Evolutionary conservation across 2,113 vertebrate genomes (phyloP), one percentile per base, ranked within the genome.

Genomic region (Hystrix brachyura): DNA sequence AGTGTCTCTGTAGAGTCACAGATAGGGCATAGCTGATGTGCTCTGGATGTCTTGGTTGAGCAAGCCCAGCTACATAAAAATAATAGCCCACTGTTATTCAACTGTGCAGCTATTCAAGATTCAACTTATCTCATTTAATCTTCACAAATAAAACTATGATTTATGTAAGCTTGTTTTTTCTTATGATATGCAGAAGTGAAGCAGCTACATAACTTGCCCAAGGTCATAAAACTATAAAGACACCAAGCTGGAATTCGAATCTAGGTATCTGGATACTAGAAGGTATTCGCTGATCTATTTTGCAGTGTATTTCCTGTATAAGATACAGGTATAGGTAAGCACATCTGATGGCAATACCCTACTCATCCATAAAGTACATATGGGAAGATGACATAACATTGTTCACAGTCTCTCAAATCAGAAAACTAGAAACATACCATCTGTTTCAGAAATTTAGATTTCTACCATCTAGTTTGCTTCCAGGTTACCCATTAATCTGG

Each of bases 41-140:
- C 43, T n/a, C 57, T 84, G 34, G 14, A 91, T 91, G 46, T 13
- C 17, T 57, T 79, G 27, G 43, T 48, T 89, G 64, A 91, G 64
- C 29, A 96, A 81, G 10, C 32, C 23, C 25, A 62, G 14, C 51
- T 67, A 78, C 18, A 57, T 48, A 89, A 94, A 95, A 96, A 69
- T 84, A 87, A 67, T 19, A 95, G 38, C 10, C 79, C 6, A 62
- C 27, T 48, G 34, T 67, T 88, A 67, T 29, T 88, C 51, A 84
- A 29, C 23, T 74, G 72, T 83, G 32, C 21, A 94, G 2, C 4
- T 15, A 85, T 84, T 8, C 3, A 82, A 74, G 21, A 76, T 93
- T 96, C 89, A 89, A 89, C 59, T 89, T 38, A 62, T 38, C 60
- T 80, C 18, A 69, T 34, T 43, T 25, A 67, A 60, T 59, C 59